These are phyloP conservation scores for Oscheius sp. DNA, from an alignment of 1,140 invertebrate genomes.

Conservation along the genomic window DNA sequence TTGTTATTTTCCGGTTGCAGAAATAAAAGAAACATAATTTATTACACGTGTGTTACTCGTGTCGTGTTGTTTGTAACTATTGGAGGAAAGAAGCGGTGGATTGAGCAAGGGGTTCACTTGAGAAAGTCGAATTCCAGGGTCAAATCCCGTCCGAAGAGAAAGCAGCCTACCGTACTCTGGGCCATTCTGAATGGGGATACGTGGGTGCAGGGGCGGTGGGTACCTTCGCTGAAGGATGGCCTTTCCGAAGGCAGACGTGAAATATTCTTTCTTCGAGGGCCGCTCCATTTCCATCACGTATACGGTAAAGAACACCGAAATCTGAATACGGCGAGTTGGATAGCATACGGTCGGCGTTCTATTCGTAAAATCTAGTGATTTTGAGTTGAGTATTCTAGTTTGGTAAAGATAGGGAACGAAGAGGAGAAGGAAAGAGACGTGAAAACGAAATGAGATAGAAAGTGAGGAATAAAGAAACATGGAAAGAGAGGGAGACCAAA, in stretches of 20 bases:
- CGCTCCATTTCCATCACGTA: constrained; percentile 60
- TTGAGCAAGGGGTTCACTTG: constrained; percentile 1
- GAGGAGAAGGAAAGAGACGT: too few species aligned
- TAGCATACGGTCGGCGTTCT: too few species aligned
- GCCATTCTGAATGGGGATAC: constrained; percentile 47
- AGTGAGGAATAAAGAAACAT: too few species aligned
- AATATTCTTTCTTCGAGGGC: constrained; percentile 52
- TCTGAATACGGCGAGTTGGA: constrained; percentile 38
- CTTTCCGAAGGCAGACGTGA: constrained; percentile 59
- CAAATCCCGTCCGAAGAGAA: constrained; percentile 58
- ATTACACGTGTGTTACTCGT: too few species aligned
- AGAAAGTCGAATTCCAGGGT: constrained; percentile 42
- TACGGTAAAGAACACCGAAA: constrained; percentile 61
- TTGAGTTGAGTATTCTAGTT: too few species aligned
- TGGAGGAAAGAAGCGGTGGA: background rate
- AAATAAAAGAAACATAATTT: too few species aligned
- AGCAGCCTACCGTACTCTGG: constrained; percentile 59
- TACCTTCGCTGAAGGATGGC: constrained; percentile 52
- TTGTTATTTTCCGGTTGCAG: too few species aligned
- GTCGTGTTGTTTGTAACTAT: too few species aligned
- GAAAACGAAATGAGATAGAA: too few species aligned
- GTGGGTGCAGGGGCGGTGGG: background rate
- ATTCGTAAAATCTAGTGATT: too few species aligned
- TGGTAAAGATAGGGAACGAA: too few species aligned
- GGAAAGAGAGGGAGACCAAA: too few species aligned